Percentiles rank a stretch among this genome's conserved stretches.
These are phyloP conservation scores for Mystacornis crossleyi DNA, from an alignment of 2,113 vertebrate genomes.

Conservation along the genomic window DNA sequence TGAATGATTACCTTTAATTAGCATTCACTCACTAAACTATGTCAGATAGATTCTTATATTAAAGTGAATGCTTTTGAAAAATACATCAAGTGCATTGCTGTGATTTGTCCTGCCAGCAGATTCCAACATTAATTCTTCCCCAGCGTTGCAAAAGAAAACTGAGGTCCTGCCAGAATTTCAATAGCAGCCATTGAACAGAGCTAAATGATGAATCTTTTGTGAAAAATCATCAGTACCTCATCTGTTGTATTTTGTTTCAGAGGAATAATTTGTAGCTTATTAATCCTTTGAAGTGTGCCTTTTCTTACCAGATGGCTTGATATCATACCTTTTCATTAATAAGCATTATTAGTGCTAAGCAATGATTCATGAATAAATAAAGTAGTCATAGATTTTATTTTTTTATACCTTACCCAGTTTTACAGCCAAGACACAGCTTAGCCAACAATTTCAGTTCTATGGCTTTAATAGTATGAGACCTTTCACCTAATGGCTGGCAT, in stretches of 20 bases:
- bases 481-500: not conserved
- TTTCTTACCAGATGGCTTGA: not conserved
- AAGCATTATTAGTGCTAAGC: not conserved
- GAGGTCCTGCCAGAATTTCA: slow-evolving; percentile 36
- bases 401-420: not conserved
- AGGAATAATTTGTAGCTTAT: not conserved
- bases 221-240: not conserved
- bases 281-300: not conserved
- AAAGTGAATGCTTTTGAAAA: slow-evolving; percentile 61
- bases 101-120: slow-evolving; percentile 51
- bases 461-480: not conserved
- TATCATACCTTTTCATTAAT: not conserved
- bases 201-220: slow-evolving; percentile 11
- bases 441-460: not conserved
- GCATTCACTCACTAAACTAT: slow-evolving; percentile 4
- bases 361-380: not conserved
- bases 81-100: slow-evolving; percentile 43
- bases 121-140: slow-evolving; percentile 51
- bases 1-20: slow-evolving; percentile 60
- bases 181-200: not conserved
- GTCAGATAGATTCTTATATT: slow-evolving; percentile 43
- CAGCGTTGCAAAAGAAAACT: not conserved
- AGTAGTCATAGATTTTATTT: not conserved
- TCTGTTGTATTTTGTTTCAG: slow-evolving; percentile 6
- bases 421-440: not conserved